phyloP scores from a whole-genome alignment of 2,888 invertebrate species.

The Macrostomum cliftonense region DNA sequence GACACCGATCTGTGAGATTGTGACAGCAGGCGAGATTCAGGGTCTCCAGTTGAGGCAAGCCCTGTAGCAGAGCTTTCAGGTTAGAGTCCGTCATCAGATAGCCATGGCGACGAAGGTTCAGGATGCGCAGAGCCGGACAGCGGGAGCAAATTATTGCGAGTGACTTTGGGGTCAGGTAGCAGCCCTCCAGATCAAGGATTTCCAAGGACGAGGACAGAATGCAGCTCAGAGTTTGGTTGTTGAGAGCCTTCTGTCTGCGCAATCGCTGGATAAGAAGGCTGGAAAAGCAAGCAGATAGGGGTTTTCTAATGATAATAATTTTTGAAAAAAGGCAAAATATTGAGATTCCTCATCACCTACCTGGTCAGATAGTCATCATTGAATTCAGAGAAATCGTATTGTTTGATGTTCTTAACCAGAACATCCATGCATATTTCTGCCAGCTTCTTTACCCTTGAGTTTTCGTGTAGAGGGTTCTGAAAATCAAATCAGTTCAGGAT shows the following conservation, averaged over 20 bases:
- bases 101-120: conserved; percentile 24
- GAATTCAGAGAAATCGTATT: conserved; percentile 24
- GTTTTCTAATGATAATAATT: too few relatives aligned
- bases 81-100: conserved; percentile 25
- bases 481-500: conserved; percentile 1
- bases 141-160: conserved; percentile 18
- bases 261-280: conserved; percentile 25
- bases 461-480: conserved; percentile 23
- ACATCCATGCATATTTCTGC: conserved; percentile 18
- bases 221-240: conserved; percentile 15
- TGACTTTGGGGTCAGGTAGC: conserved; percentile 21
- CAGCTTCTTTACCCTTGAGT: conserved; percentile 20
- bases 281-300: background rate
- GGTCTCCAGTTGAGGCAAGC: conserved; percentile 19
- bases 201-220: conserved; percentile 22
- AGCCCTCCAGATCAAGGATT: conserved; percentile 21
- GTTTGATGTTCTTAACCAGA: conserved; percentile 18
- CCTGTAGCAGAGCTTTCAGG: conserved; percentile 22
- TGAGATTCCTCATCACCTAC: conserved; percentile 18
- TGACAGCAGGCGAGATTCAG: conserved; percentile 22
- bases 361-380: conserved; percentile 26
- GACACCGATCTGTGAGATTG: conserved; percentile 21
- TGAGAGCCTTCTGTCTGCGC: conserved; percentile 22
- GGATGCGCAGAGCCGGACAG: conserved; percentile 20
- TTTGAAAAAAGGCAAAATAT: too few relatives aligned